phyloP scores from a whole-genome alignment of 2,888 invertebrate species.

The Ferdinandea cuprea region DNA sequence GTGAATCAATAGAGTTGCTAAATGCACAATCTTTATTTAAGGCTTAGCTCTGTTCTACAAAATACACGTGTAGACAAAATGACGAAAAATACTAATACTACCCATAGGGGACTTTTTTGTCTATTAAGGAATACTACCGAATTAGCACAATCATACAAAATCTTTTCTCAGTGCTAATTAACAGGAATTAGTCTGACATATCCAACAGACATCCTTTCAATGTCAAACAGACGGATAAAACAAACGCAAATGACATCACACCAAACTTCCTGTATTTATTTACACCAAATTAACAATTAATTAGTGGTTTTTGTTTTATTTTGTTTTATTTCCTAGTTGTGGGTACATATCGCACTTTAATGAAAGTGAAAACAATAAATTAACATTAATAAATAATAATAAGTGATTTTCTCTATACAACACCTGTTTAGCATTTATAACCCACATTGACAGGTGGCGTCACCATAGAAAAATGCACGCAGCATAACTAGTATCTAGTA shows the following conservation, averaged over 20 bases:
- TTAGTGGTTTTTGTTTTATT: no score
- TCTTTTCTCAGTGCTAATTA: constrained; percentile 1
- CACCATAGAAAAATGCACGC: constrained; percentile 42
- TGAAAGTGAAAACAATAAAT: constrained; percentile 59
- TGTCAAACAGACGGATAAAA: not conserved
- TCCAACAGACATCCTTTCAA: not conserved
- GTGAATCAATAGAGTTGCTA: no score
- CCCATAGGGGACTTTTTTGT: not conserved
- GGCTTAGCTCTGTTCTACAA: no score
- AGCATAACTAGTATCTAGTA: no score
- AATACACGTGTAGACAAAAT: no score
- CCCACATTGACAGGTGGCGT: constrained; percentile 46
- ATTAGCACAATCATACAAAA: not conserved
- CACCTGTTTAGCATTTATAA: constrained; percentile 47
- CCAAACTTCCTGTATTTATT: not conserved
- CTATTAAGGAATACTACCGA: not conserved
- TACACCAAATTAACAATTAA: not conserved
- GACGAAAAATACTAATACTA: no score
- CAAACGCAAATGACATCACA: not conserved
- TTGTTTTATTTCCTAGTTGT: constrained; percentile 27
- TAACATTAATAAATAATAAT: constrained; percentile 32
- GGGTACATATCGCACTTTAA: not conserved
- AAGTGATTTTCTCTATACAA: constrained; percentile 29
- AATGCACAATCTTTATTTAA: no score
- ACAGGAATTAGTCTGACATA: not conserved